A percentile compares a stretch with the other conserved stretches of the same genome.
Conservation (phyloP, 1,140 invertebrate species). For the Chlorops oryzae region DNA sequence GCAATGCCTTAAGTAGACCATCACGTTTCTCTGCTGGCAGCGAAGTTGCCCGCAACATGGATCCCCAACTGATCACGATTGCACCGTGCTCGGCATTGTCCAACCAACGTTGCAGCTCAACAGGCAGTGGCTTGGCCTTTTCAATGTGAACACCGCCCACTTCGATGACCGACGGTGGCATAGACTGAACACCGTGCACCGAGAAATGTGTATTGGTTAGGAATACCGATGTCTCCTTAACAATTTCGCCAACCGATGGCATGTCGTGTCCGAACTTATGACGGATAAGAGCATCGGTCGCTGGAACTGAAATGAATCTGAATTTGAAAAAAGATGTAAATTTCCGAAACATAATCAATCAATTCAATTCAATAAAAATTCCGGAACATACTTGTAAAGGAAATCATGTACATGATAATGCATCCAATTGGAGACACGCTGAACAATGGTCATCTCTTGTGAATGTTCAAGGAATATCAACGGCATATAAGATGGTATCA, state of each 20-base stretch:
- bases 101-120: slow-evolving; percentile 59
- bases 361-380: neutral
- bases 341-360: neutral
- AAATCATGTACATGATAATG: slow-evolving; percentile 28
- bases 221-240: slow-evolving; percentile 55
- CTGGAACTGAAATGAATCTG: slow-evolving; percentile 25
- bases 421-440: slow-evolving; percentile 49
- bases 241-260: slow-evolving; percentile 55
- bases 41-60: slow-evolving; percentile 57
- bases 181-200: slow-evolving; percentile 53
- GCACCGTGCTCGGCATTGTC: slow-evolving; percentile 63
- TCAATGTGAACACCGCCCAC: slow-evolving; percentile 61
- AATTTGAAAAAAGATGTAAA: neutral
- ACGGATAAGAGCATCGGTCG: slow-evolving; percentile 30
- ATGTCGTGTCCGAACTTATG: slow-evolving; percentile 51
- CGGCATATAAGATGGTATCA: slow-evolving; percentile 55
- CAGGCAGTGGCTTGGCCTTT: slow-evolving; percentile 52
- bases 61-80: slow-evolving; percentile 67
- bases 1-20: slow-evolving; percentile 56
- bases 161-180: slow-evolving; percentile 59
- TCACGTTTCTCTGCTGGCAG: slow-evolving; percentile 55
- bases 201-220: slow-evolving; percentile 62
- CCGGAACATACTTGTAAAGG: slow-evolving; percentile 36
- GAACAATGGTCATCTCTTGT: slow-evolving; percentile 52
- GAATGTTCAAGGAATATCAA: slow-evolving; percentile 52